Evolutionary conservation across 1,140 invertebrate species (phyloP).

Genomic region (Drosophila miranda): DNA sequence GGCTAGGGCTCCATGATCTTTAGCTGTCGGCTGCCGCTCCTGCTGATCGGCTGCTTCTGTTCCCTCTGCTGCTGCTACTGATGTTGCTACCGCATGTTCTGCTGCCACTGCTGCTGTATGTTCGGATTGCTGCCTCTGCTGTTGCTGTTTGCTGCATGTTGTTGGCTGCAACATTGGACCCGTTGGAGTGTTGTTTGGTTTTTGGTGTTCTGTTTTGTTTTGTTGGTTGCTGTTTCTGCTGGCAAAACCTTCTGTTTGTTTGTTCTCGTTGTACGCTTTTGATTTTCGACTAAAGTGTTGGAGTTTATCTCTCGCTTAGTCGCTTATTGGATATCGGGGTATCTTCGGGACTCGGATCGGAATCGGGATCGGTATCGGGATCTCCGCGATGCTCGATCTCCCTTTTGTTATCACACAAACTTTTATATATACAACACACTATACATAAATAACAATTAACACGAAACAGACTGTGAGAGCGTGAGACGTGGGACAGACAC

Average conservation of each 20-base stretch:
- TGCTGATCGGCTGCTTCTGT: constrained; percentile 16
- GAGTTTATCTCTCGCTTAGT: constrained; percentile 9
- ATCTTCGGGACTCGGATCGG: constrained; percentile 1
- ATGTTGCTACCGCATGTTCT: constrained; percentile 6
- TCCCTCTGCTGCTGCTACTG: constrained; percentile 21
- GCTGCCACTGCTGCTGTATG: constrained; percentile 38
- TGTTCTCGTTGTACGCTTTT: constrained; percentile 69
- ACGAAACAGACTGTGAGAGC: constrained; percentile 48
- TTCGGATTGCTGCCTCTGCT: constrained; percentile 50
- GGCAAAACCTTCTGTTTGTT: constrained; percentile 3
- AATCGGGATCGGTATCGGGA: constrained; percentile 6
- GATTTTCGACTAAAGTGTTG: constrained; percentile 46
- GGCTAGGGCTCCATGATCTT: constrained; percentile 48
- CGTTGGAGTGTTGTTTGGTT: constrained; percentile 49
- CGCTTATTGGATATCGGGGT: too few relatives aligned
- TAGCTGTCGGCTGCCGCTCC: constrained; percentile 36
- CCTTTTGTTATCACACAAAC: constrained; percentile 68
- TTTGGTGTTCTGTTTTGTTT: constrained; percentile 38
- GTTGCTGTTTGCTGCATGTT: constrained; percentile 74
- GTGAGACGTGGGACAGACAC: constrained; percentile 6
- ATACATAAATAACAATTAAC: constrained; percentile 78
- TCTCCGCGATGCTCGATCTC: constrained; percentile 17
- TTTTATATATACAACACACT: constrained; percentile 74
- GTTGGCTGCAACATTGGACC: constrained; percentile 78
- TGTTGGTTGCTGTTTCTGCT: constrained; percentile 22